Conservation (phyloP, 2,888 invertebrate species). For the Gari tellinella region DNA sequence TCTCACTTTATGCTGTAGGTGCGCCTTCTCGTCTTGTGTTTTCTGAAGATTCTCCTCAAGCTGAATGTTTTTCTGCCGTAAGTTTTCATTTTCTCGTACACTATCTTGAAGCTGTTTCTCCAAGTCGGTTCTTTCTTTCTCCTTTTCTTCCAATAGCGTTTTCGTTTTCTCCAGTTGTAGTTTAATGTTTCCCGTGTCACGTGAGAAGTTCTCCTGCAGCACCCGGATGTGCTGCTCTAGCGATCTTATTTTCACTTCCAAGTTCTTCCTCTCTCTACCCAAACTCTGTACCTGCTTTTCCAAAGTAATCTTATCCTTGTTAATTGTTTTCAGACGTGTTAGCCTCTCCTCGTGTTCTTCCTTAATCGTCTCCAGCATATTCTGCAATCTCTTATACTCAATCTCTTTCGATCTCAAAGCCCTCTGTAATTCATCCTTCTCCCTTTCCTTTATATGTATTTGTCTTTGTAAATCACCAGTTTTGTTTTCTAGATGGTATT, state of each 20-base stretch:
- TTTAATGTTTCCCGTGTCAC: conserved; percentile 41
- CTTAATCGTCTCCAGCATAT: conserved; percentile 51
- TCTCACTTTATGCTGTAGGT: conserved; percentile 45
- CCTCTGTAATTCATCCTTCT: conserved; percentile 38
- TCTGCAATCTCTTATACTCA: conserved; percentile 55
- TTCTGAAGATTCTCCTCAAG: conserved; percentile 51
- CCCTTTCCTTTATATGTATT: conserved; percentile 49
- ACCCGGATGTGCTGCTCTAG: conserved; percentile 49
- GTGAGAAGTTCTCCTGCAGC: conserved; percentile 38
- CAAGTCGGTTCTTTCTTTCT: conserved; percentile 46
- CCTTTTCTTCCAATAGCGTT: conserved; percentile 43
- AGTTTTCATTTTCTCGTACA: conserved; percentile 50
- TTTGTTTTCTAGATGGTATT: conserved; percentile 41
- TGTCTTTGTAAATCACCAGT: conserved; percentile 43
- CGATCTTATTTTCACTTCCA: conserved; percentile 47
- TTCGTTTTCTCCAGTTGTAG: conserved; percentile 42
- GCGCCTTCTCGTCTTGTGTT: conserved; percentile 48
- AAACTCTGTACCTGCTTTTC: conserved; percentile 51
- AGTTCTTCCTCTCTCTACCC: conserved; percentile 45
- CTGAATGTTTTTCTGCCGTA: conserved; percentile 36
- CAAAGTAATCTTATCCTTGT: conserved; percentile 48
- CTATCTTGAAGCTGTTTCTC: conserved; percentile 49
- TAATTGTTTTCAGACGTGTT: conserved; percentile 39
- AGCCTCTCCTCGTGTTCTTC: conserved; percentile 60
- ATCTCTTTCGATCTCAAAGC: conserved; percentile 42